Evolutionary conservation across 2,113 vertebrate genomes (phyloP).

Genomic region (human (Homo sapiens)): GRCh38 chr15:91825001-91825500

Average conservation of each 20-base stretch:
- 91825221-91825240: not conserved
- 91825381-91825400: not conserved
- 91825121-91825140: not conserved
- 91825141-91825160: not conserved
- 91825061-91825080: not conserved
- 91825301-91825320: not conserved
- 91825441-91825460: not conserved
- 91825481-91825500: not conserved
- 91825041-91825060: not conserved
- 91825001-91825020: not conserved
- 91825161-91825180: not conserved
- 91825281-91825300: not conserved
- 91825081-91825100: not conserved
- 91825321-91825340: not conserved
- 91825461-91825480: not conserved
- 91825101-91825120: not conserved
- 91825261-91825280: accelerated
- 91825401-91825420: not conserved
- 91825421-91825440: not conserved
- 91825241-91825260: no score
- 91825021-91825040: not conserved
- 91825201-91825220: not conserved
- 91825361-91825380: not conserved
- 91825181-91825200: not conserved
- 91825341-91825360: not conserved